Conservation (phyloP, 2,797 vertebrate species). For the Channallabes apus region DNA sequence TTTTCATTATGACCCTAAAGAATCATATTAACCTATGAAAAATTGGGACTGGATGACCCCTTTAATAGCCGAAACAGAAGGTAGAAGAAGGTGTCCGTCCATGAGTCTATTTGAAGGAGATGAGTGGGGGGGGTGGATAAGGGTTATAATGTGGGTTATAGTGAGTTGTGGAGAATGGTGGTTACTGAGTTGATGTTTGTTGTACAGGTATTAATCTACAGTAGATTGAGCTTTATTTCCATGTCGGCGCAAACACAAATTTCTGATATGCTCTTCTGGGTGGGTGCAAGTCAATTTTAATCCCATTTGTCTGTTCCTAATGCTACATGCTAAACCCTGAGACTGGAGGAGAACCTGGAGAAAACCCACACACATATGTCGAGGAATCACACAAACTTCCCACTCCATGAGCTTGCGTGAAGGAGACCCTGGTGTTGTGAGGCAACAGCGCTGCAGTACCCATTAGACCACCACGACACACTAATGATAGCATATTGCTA, state of each 20-base stretch:
- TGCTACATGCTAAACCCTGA: neutral
- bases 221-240: neutral
- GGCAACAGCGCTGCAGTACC: neutral
- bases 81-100: no score
- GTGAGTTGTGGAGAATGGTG: no score
- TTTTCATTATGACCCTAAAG: no score
- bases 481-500: neutral
- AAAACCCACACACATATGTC: neutral
- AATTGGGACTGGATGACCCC: no score
- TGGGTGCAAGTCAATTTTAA: neutral
- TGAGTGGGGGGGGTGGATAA: no score
- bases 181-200: neutral
- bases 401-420: no score
- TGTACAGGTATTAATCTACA: neutral
- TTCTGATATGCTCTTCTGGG: neutral
- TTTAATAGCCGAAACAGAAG: no score
- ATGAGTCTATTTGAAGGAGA: no score
- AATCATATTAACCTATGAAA: no score
- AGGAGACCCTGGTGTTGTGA: neutral
- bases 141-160: no score
- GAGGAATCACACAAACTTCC: neutral
- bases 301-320: neutral
- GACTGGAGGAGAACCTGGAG: neutral
- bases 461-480: constrained; percentile 1
- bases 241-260: neutral